Percentiles rank a stretch among this genome's conserved stretches.
These are phyloP conservation scores for Drosophila tristis DNA, from an alignment of 1,140 invertebrate genomes.

Conservation along the genomic window DNA sequence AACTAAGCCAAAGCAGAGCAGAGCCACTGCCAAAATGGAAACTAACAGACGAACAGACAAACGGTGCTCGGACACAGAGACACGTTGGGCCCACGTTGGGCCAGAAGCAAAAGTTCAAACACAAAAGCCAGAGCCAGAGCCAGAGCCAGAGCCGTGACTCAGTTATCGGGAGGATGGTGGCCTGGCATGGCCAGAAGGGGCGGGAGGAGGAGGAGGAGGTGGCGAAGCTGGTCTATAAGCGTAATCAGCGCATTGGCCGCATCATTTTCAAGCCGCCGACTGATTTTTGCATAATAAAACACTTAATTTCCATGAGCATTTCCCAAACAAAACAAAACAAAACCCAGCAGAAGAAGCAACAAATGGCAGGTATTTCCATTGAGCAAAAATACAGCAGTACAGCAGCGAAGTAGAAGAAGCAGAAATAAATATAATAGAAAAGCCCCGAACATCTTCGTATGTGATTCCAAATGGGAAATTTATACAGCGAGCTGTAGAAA, in stretches of 20 bases:
- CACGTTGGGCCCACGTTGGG: no score
- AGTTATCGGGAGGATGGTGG: conserved; percentile 31
- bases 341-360: conserved; percentile 6
- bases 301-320: conserved; percentile 82
- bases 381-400: conserved; percentile 42
- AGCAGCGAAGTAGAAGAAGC: conserved; percentile 27
- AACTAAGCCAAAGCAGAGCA: conserved; percentile 47
- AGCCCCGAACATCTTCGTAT: conserved; percentile 50
- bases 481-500: conserved; percentile 79
- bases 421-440: conserved; percentile 44
- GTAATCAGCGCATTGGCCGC: conserved; percentile 64
- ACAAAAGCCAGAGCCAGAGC: conserved; percentile 59
- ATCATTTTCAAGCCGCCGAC: conserved; percentile 42
- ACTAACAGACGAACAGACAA: conserved; percentile 21
- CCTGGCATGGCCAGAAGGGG: not conserved
- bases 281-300: conserved; percentile 83
- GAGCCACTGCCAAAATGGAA: conserved; percentile 59
- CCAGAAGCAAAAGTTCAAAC: conserved; percentile 35
- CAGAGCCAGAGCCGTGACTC: conserved; percentile 63
- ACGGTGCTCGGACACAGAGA: not conserved
- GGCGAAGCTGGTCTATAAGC: conserved; percentile 26
- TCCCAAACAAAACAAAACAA: conserved; percentile 55
- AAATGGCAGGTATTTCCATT: not conserved
- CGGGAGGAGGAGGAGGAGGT: not conserved
- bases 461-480: conserved; percentile 81